Evolutionary conservation across 2,797 vertebrate genomes (phyloP), one percentile per base, ranked within the genome.

Genomic region (Notoglanidium macrostoma): DNA sequence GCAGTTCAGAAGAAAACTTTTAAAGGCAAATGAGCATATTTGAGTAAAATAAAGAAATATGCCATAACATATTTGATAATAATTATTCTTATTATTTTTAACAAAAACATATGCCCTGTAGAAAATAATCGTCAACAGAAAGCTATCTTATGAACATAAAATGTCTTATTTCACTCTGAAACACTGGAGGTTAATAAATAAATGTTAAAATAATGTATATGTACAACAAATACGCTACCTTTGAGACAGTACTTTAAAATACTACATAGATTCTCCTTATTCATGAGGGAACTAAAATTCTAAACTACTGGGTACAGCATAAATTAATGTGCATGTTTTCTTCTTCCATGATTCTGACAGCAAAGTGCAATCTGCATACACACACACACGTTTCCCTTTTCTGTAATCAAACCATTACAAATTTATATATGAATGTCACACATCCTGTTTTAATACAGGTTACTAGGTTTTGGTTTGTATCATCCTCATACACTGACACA

Each of bases 41-140:
- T 82, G 83, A 81, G 59, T 63, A 29, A 81, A 63, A 81, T 63
- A 63, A 81, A 81, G 26, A 17, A 65, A 63, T 81, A 63, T 63
- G 40, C 12, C 17, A 55, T 54, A 54, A 29, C 32, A 40, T 82
- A 77, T 78, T 70, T 70, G 14, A 86, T 83, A 0, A 51, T 57
- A 32, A n/a, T 83, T 59, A 35, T 77, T 63, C 6, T 82, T 83
- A 59, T 85, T 85, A 15, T 51, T 86, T 88, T 86, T 81, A 88
- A 70, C 68, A 88, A 84, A 83, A 81, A n/a, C 86, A 78, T 73
- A 81, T 59, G 85, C n/a, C 65, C 67, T 92, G 90, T 93, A 92
- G 87, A 93, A 95, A 95, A 95, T 90, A 91, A 93, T 89, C 86
- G 70, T 91, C 90, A 89, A 92, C 91, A 92, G 90, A 92, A 87